Base-by-base conservation (phyloP, 2,888 invertebrate genomes). In the Harpagoxenus sublaevis region DNA sequence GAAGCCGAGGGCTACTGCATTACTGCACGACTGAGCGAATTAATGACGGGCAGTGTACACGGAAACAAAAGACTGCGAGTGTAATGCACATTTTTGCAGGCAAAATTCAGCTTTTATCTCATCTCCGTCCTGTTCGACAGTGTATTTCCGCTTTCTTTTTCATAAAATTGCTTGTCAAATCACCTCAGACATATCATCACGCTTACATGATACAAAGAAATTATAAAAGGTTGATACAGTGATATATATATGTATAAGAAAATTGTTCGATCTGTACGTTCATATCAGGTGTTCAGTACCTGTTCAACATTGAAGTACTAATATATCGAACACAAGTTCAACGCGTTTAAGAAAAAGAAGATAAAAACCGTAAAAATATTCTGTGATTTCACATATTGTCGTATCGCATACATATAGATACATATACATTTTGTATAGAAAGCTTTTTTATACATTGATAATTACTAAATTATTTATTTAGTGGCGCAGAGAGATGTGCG, bases 51-150 rank as follows among this genome's bases (percentile, higher is more conserved):
- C 23, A 23, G 23, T 53, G 8, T n/a, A 55, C 75, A 79, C 8
- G 3, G n/a, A 71, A 85, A 74, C 12, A n/a, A 70, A 82, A 86
- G 83, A 86, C 83, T 87, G 74, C 45, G 73, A 57, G n/a, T 73
- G 45, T 81, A 55, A 71, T 42, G 31, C 63, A 84, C 8, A 71
- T 23, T 55, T 31, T 88, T 82, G 65, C 45, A 53, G 55, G n/a
- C 6, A 48, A 66, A 75, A 85, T 79, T 48, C 57, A 39, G 35
- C 55, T 45, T 60, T 39, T 23, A 79, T 18, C 18, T 35, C 15
- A 10, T 68, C 35, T 71, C 79, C 79, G 79, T 79, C 71, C 79
- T 48, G 5, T 39, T 65, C 42, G 65, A 65, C 39, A 53, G 6
- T 65, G 39, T 12, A 15, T 57, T 10, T 35, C 1, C 45, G 6